Base-by-base conservation (phyloP, 1,140 invertebrate genomes). In the Anastrepha ludens region DNA sequence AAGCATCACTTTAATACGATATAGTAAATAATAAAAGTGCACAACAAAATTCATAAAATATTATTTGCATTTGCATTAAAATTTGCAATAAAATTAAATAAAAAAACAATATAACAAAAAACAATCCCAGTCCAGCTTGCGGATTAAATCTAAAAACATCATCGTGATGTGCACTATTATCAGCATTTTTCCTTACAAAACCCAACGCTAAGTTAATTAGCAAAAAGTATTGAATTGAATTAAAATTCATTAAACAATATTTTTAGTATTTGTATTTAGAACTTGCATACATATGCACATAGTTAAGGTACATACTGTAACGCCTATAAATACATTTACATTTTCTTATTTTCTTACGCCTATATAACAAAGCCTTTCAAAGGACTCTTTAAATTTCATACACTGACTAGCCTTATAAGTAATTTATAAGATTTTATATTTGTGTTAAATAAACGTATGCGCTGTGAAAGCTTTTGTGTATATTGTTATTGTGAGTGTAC, bases 71-170 rank as follows among this genome's bases (percentile, higher is more conserved):
- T 44, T 17, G 50, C 29, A 67, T 67, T 44, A 47, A 15, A 29
- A 74, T 44, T 41, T 13, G 39, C 3, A 67, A 67, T 29, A 67
- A 67, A 67, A 67, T 29, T 0, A 74, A 47, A 13, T 7, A 39
- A 65, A 39, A 39, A 20, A 6, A 39, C 8, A 65, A 15, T 41
- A 67, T 13, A 70, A 74, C 6, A 55, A 55, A 81, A 15, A 55
- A 81, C 20, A 81, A 81, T 81, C 74, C 74, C 44, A 81, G 74
- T 81, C 74, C 74, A 81, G 74, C 74, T 81, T 81, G 74, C 15
- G 74, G 74, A 81, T 81, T 55, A 55, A 81, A 81, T 8, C 60
- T 4, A 15, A 62, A 62, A 55, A 55, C 15, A 74, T 44, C 3
- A 13, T 44, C 44, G 6, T 11, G 9, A 67, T 67, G 4, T 13